Percentiles rank a stretch among this genome's conserved stretches.
These are phyloP conservation scores for human DNA, from an alignment of 2,113 vertebrate species.

Conservation along the genomic window DNA sequence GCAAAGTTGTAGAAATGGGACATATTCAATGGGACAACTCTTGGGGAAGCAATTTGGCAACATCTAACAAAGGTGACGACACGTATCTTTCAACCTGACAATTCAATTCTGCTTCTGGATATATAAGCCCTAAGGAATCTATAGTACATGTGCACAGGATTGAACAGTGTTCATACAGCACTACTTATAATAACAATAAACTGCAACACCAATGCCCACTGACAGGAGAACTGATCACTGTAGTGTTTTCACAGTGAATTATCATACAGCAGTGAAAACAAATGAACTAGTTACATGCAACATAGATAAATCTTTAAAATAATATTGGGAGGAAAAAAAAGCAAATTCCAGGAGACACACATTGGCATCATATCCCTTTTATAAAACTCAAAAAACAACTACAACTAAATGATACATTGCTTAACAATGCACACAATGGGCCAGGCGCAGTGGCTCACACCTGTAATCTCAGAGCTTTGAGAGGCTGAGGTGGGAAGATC, in stretches of 20 bases:
- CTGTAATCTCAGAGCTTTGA: background rate
- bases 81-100: background rate
- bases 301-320: background rate
- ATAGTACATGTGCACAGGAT: background rate
- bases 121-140: background rate
- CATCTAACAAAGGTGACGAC: background rate
- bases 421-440: background rate
- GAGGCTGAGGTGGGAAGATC: background rate
- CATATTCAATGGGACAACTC: background rate
- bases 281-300: background rate
- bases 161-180: background rate
- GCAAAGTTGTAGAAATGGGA: background rate
- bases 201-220: background rate
- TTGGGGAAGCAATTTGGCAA: background rate
- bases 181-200: background rate
- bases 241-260: background rate
- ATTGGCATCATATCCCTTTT: background rate
- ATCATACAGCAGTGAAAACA: background rate
- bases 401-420: background rate
- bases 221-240: background rate
- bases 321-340: background rate
- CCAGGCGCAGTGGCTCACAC: background rate
- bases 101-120: background rate
- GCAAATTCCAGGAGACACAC: background rate
- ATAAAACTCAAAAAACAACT: background rate